Conservation (phyloP, 2,797 vertebrate species). For the Stomatorhinus walkeri region DNA sequence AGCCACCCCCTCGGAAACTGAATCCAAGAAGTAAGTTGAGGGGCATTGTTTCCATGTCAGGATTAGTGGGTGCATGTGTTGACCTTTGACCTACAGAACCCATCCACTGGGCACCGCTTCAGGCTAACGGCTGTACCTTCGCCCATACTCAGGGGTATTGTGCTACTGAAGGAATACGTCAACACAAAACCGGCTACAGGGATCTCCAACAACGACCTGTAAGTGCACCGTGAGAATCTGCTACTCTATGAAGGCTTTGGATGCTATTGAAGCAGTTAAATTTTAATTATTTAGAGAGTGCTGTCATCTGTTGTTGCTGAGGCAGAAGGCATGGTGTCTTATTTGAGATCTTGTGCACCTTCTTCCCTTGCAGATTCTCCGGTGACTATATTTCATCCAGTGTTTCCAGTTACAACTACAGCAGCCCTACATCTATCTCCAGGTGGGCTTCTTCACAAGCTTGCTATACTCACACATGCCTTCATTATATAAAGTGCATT, state of each 20-base stretch:
- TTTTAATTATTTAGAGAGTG: neutral
- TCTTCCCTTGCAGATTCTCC: constrained; percentile 25
- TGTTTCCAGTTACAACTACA: constrained; percentile 49
- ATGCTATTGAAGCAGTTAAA: neutral
- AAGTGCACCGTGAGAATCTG: constrained; percentile 19
- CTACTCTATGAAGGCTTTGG: neutral
- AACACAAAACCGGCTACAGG: constrained; percentile 49
- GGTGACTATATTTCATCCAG: constrained; percentile 48
- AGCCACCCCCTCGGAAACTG: constrained; percentile 41
- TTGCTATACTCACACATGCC: neutral
- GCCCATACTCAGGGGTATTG: constrained; percentile 47
- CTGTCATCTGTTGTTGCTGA: neutral
- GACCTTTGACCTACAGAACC: neutral
- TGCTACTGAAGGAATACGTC: constrained; percentile 78
- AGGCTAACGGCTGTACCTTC: neutral
- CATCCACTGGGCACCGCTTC: neutral
- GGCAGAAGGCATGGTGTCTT: neutral
- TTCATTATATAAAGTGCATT: neutral
- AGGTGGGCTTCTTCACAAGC: constrained; percentile 37
- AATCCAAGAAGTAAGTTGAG: constrained; percentile 57
- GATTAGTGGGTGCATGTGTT: neutral
- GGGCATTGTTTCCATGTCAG: neutral
- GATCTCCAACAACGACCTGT: constrained; percentile 32
- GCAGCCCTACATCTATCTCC: constrained; percentile 47
- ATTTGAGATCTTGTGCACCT: neutral